phyloP scores from a whole-genome alignment of 2,113 vertebrate species.

The Pituophis catenifer region DNA sequence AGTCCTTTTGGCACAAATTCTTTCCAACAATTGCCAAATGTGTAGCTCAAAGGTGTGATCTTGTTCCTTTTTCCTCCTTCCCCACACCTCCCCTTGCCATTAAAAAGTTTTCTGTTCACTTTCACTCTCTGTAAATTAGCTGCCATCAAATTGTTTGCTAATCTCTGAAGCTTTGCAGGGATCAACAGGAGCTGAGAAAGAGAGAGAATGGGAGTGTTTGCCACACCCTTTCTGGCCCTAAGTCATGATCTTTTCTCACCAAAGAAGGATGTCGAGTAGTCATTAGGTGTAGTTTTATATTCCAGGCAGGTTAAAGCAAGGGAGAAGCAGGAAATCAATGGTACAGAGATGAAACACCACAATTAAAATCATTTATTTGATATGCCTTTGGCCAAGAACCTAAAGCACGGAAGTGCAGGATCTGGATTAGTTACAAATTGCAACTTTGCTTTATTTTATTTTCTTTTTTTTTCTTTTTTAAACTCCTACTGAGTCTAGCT shows the following conservation, averaged over 20 bases:
- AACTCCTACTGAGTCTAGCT: slow-evolving; percentile 26
- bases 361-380: slow-evolving; percentile 65
- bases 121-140: slow-evolving; percentile 42
- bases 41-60: slow-evolving; percentile 30
- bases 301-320: slow-evolving; percentile 49
- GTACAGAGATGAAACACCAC: slow-evolving; percentile 40
- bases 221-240: slow-evolving; percentile 44
- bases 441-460: slow-evolving; percentile 35
- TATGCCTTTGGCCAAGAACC: slow-evolving; percentile 51
- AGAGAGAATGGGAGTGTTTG: slow-evolving; percentile 50
- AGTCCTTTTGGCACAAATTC: slow-evolving; percentile 27
- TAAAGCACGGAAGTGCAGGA: slow-evolving; percentile 40
- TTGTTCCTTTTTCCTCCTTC: slow-evolving; percentile 1
- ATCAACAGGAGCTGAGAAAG: slow-evolving; percentile 40
- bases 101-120: slow-evolving; percentile 51
- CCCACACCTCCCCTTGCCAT: slow-evolving; percentile 20
- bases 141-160: slow-evolving; percentile 57
- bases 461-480: background rate
- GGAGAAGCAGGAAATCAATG: slow-evolving; percentile 47
- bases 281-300: slow-evolving; percentile 56
- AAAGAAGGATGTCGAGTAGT: slow-evolving; percentile 42
- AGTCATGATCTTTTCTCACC: slow-evolving; percentile 48
- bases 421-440: slow-evolving; percentile 32
- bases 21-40: background rate
- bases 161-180: slow-evolving; percentile 50